phyloP scores from a whole-genome alignment of 2,113 vertebrate genomes.

The Petromus typicus region DNA sequence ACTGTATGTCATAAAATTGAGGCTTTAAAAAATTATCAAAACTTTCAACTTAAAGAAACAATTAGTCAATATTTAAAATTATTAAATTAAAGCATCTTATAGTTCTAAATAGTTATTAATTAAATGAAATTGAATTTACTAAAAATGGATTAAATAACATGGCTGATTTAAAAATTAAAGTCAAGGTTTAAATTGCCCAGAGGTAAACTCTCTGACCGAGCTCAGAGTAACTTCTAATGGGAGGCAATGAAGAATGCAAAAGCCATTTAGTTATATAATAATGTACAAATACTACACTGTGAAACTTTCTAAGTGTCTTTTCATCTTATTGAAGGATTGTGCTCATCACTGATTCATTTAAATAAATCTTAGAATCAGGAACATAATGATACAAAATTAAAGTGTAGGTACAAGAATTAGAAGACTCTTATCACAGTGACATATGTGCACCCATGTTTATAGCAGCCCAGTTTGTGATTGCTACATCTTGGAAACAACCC shows the following conservation, averaged over 20 bases:
- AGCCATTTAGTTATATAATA: neutral
- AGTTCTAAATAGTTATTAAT: neutral
- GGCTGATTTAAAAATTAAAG: constrained; percentile 20
- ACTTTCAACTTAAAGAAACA: neutral
- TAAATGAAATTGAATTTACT: neutral
- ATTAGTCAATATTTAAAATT: neutral
- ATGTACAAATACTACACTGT: neutral
- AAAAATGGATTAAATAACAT: constrained; percentile 8
- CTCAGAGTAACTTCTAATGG: neutral
- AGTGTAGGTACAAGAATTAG: too few relatives aligned
- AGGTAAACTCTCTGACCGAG: neutral
- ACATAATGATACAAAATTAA: neutral
- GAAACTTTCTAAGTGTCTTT: neutral
- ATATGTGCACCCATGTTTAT: too few relatives aligned
- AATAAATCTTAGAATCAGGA: neutral
- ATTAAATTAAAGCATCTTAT: neutral
- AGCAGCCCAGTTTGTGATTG: too few relatives aligned
- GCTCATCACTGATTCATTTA: neutral
- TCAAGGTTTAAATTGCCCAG: neutral
- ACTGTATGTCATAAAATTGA: neutral
- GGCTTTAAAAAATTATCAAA: neutral
- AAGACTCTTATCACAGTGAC: too few relatives aligned
- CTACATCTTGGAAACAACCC: too few relatives aligned
- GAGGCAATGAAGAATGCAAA: neutral
- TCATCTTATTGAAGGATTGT: neutral